phyloP scores from a whole-genome alignment of 2,888 invertebrate genomes.

The Pachycephus smyrnensis region DNA sequence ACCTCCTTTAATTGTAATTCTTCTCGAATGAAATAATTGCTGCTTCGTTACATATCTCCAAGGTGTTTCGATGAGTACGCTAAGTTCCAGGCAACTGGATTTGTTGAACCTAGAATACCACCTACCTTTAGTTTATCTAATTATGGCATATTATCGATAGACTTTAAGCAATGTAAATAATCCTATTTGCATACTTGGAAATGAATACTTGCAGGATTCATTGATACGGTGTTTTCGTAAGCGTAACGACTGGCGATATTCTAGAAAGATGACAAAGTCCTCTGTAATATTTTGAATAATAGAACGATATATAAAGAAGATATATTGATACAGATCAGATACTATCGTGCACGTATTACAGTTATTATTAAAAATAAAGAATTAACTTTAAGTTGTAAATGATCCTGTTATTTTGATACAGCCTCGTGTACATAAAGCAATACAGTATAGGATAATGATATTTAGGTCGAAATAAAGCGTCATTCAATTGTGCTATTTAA shows the following conservation, averaged over 20 bases:
- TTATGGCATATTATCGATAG: neutral
- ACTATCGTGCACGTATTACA: slow-evolving; percentile 2
- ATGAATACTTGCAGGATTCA: neutral
- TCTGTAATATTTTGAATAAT: slow-evolving; percentile 7
- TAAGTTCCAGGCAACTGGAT: neutral
- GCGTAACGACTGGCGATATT: neutral
- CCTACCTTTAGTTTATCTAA: neutral
- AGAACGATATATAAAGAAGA: neutral
- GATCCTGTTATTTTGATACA: slow-evolving; percentile 35
- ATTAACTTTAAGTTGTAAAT: slow-evolving; percentile 26
- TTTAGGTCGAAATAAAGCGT: neutral
- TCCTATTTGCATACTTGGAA: neutral
- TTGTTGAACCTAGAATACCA: neutral
- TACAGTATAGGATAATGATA: neutral
- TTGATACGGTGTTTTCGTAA: neutral
- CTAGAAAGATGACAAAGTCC: slow-evolving; percentile 1
- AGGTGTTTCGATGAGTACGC: neutral
- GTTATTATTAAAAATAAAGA: slow-evolving; percentile 21
- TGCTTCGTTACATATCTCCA: neutral
- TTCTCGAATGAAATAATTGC: neutral
- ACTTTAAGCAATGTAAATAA: neutral
- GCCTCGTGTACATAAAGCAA: slow-evolving; percentile 24
- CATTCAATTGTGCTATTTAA: neutral
- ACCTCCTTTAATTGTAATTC: neutral
- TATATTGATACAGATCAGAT: slow-evolving; percentile 3